Conservation (phyloP, 2,113 vertebrate genomes). For the Bos taurus region DNA sequence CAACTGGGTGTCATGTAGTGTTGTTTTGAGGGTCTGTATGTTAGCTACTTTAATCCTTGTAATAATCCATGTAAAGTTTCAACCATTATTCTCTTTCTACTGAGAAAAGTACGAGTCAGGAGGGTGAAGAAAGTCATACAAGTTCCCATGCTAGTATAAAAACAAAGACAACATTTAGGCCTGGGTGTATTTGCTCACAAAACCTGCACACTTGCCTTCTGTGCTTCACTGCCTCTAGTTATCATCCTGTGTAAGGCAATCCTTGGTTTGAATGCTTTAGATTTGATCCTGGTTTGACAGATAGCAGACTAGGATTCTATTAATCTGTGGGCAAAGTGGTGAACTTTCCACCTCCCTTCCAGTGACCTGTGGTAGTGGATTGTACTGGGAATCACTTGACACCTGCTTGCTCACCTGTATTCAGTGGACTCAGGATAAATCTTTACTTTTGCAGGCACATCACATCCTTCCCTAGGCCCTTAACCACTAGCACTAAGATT, state of each 20-base stretch:
- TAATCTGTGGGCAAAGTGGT: neutral
- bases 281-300: neutral
- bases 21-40: neutral
- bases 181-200: neutral
- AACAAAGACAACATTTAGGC: neutral
- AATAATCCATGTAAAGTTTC: neutral
- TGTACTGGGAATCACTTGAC: neutral
- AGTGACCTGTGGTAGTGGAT: neutral
- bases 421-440: neutral
- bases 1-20: neutral
- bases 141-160: neutral
- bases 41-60: neutral
- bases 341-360: neutral
- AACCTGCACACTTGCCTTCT: neutral
- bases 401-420: neutral
- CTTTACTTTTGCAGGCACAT: neutral
- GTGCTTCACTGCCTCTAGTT: neutral
- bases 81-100: neutral
- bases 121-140: neutral
- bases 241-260: neutral
- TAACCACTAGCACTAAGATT: neutral
- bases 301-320: neutral
- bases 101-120: neutral
- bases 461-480: neutral
- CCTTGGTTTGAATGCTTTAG: neutral